Evolutionary conservation across 2,888 invertebrate species (phyloP), one percentile per base, ranked within the genome.

Genomic region (Aricia artaxerxes): DNA sequence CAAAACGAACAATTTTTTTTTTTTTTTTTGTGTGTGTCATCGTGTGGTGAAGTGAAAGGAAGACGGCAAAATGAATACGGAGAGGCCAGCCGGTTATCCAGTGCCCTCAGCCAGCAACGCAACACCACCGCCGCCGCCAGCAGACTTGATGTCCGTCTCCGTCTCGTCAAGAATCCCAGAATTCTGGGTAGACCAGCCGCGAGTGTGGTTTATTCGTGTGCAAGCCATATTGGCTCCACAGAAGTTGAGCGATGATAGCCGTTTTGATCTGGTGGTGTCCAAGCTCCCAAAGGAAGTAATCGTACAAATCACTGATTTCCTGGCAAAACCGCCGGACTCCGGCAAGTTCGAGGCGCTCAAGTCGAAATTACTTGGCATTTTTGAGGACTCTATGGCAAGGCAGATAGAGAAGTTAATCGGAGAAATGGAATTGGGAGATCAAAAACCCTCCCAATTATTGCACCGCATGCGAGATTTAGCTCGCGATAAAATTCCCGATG

Each of bases 371-470:
- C 53, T 53, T 13, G 13, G 11, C 13, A 53, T 13, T 13, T 53
- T 53, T 7, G 53, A 53, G 13, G 53, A 53, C 13, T 53, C 53
- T 13, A 53, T 53, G 53, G 53, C 53, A 11, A 35, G 35, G 1
- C 24, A 72, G 35, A 72, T 35, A 9, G 72, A 72, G 35, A 72
- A 13, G 44, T 44, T 44, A 44, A 44, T 44, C 7, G 44, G 44
- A 44, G 44, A 44, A 44, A 44, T 44, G 44, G 77, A 80, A 9
- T 40, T 79, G 31, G 80, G 80, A 11, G 81, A 80, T 60, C 80
- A 82, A 76, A 80, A 79, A 44, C 80, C 80, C n/a, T 78, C 64
- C 2, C 82, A 80, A 64, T 69, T 82, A 16, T 61, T 81, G 35
- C 78, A 75, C 4, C 16, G 78, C 9, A 82, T 80, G 81, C 77